Conservation (phyloP, 2,888 invertebrate genomes). For the Steinernema scapterisci region DNA sequence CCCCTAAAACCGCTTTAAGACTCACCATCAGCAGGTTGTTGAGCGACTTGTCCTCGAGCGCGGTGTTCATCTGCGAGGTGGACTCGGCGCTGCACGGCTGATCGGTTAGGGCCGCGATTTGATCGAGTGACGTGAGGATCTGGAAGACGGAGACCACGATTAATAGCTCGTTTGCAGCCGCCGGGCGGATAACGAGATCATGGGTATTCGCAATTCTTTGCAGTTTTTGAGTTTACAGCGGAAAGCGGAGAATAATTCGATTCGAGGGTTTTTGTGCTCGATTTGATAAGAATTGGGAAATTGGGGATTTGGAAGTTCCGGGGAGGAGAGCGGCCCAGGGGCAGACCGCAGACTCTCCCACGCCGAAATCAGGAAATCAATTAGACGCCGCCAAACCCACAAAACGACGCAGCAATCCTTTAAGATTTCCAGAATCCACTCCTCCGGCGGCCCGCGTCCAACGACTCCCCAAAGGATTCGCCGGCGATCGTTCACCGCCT, state of each 20-base stretch:
- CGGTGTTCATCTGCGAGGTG: constrained; percentile 35
- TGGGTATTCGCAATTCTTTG: too few relatives aligned
- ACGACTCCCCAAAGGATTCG: not conserved
- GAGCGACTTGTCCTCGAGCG: constrained; percentile 41
- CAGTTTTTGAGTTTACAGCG: too few relatives aligned
- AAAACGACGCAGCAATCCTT: too few relatives aligned
- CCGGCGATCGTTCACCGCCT: not conserved
- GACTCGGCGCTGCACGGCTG: constrained; percentile 34
- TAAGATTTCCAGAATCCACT: not conserved
- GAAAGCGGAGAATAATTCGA: too few relatives aligned
- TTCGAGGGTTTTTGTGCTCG: too few relatives aligned
- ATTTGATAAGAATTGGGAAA: too few relatives aligned
- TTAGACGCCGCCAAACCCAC: too few relatives aligned
- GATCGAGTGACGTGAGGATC: constrained; percentile 56
- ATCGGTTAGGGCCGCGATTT: constrained; percentile 48
- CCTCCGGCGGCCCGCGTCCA: not conserved
- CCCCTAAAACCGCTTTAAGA: not conserved
- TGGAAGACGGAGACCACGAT: constrained; percentile 35
- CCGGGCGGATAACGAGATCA: too few relatives aligned
- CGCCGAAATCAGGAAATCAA: too few relatives aligned
- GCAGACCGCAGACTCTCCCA: too few relatives aligned
- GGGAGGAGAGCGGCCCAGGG: too few relatives aligned
- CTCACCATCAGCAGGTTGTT: constrained; percentile 46
- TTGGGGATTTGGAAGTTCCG: too few relatives aligned
- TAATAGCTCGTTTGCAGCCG: constrained; percentile 9